These are phyloP conservation scores for Crypturellus undulatus DNA, from an alignment of 2,113 vertebrate species.

Conservation along the genomic window DNA sequence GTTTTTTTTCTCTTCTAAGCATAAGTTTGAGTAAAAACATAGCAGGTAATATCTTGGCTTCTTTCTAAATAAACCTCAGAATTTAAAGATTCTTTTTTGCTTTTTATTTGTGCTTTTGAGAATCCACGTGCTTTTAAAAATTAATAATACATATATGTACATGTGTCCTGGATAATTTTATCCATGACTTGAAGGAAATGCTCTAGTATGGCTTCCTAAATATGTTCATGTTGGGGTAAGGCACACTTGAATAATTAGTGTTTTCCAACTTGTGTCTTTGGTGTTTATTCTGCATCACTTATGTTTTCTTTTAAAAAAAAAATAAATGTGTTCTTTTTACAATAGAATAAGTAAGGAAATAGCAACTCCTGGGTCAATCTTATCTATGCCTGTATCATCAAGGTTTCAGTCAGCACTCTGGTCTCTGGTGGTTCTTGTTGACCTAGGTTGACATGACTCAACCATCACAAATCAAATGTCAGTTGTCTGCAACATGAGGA, in stretches of 20 bases:
- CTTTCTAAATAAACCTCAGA: not conserved
- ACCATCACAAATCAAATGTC: not conserved
- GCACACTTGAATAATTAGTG: not conserved
- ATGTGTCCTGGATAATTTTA: not conserved
- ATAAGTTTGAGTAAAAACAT: not conserved
- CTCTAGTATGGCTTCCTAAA: not conserved
- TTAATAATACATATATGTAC: not conserved
- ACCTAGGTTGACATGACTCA: accelerated
- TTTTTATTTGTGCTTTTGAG: not conserved
- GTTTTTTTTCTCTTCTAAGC: too few species aligned
- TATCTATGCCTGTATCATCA: not conserved
- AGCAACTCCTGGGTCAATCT: not conserved
- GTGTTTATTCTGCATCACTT: not conserved
- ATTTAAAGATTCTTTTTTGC: not conserved
- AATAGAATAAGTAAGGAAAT: not conserved
- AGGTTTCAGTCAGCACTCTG: not conserved
- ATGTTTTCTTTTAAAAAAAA: not conserved
- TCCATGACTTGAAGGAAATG: not conserved
- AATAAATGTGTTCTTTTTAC: not conserved
- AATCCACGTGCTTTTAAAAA: not conserved
- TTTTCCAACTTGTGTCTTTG: not conserved
- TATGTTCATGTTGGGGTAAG: not conserved
- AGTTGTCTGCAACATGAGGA: not conserved
- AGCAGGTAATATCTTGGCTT: not conserved
- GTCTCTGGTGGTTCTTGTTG: not conserved